Conservation (phyloP, 1,140 invertebrate species). For the Trachelipus rathkii region DNA sequence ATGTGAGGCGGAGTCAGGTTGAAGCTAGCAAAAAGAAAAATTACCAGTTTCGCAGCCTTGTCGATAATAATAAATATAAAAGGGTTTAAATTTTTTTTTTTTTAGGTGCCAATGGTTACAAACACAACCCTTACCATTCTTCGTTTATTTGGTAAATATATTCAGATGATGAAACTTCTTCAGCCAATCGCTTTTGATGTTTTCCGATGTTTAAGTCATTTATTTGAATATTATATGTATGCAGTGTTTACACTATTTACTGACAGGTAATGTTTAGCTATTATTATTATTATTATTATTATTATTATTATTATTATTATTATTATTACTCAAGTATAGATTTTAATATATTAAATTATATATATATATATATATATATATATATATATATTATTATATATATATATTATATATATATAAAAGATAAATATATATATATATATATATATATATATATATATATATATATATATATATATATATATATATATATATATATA, state of each 20-base stretch:
- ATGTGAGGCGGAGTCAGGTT: too few relatives aligned
- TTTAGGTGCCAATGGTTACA: conserved; percentile 63
- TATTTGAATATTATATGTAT: conserved; percentile 94
- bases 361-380: too few relatives aligned
- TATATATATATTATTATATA: too few relatives aligned
- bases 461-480: not conserved
- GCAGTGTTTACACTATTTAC: conserved; percentile 81
- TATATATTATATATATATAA: too few relatives aligned
- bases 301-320: too few relatives aligned
- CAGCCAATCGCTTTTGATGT: conserved; percentile 89
- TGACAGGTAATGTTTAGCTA: conserved; percentile 28
- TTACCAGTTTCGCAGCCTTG: too few relatives aligned
- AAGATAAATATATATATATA: too few relatives aligned
- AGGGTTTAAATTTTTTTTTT: not conserved
- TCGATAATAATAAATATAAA: too few relatives aligned
- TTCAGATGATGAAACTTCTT: conserved; percentile 88
- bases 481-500: not conserved
- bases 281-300: too few relatives aligned
- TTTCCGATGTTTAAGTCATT: conserved; percentile 80
- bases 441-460: not conserved
- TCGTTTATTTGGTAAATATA: conserved; percentile 78
- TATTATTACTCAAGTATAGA: too few relatives aligned
- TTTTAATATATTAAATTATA: too few relatives aligned
- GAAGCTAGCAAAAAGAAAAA: too few relatives aligned
- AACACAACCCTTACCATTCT: conserved; percentile 91